phyloP scores from a whole-genome alignment of 2,113 vertebrate species.

The Pteruthius melanotis region DNA sequence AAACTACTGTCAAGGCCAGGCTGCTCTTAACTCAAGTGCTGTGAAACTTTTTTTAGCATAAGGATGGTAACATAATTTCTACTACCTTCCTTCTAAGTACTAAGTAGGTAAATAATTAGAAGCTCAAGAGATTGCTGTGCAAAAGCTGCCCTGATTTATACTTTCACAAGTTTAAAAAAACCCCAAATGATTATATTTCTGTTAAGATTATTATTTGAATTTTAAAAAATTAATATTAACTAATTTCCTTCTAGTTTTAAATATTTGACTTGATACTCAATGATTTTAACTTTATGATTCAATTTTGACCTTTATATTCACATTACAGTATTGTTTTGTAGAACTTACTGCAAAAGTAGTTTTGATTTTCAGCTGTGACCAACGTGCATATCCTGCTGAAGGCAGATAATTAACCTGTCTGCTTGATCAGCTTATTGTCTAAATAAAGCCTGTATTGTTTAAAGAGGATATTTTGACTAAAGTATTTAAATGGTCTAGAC shows the following conservation, averaged over 20 bases:
- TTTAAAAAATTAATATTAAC: neutral
- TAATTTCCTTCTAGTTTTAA: neutral
- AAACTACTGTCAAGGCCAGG: neutral
- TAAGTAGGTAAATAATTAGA: neutral
- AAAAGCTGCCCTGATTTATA: neutral
- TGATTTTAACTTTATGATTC: neutral
- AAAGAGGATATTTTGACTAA: constrained; percentile 33
- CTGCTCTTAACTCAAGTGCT: neutral
- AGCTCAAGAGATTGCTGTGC: neutral
- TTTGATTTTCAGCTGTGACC: neutral
- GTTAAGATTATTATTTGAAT: neutral
- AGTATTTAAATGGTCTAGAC: constrained; percentile 26
- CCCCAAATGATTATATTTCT: neutral
- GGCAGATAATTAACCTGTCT: constrained; percentile 6
- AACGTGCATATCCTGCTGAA: neutral
- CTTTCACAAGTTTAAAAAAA: neutral
- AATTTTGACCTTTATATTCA: neutral
- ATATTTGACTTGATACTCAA: neutral
- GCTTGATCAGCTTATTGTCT: constrained; percentile 44
- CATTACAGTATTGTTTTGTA: neutral
- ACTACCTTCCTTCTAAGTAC: neutral
- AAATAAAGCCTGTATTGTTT: constrained; percentile 45
- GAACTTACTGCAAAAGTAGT: neutral
- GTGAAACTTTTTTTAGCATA: neutral
- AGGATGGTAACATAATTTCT: neutral